Conservation (phyloP, 2,888 invertebrate species). For the Nipponacmea schrenckii region DNA sequence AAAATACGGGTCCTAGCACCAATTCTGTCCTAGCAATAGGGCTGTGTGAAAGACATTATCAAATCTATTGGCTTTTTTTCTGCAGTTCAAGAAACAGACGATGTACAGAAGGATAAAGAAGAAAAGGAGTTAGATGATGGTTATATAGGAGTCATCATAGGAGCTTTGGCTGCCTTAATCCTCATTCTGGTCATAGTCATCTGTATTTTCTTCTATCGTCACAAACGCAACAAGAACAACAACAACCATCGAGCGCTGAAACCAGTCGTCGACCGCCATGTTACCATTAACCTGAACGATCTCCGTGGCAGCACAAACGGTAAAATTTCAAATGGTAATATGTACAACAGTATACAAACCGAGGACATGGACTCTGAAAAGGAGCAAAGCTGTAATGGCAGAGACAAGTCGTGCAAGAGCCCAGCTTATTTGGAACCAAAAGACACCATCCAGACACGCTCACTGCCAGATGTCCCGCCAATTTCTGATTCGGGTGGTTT, state of each 20-base stretch:
- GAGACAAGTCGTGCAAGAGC: constrained; percentile 46
- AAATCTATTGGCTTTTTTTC: neutral
- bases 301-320: constrained; percentile 53
- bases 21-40: no score
- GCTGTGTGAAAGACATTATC: no score
- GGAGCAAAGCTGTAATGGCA: constrained; percentile 41
- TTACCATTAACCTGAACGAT: constrained; percentile 78
- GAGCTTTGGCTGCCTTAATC: constrained; percentile 75
- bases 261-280: constrained; percentile 62
- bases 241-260: constrained; percentile 56
- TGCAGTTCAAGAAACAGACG: constrained; percentile 14
- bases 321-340: constrained; percentile 65
- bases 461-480: constrained; percentile 62
- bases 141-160: constrained; percentile 59
- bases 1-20: no score
- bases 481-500: constrained; percentile 42
- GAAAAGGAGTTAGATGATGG: constrained; percentile 47
- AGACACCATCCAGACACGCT: constrained; percentile 60
- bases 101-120: constrained; percentile 32
- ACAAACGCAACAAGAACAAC: constrained; percentile 56
- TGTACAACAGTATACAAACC: constrained; percentile 67
- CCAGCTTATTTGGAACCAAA: constrained; percentile 51
- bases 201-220: constrained; percentile 74
- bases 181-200: constrained; percentile 77
- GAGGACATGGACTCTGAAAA: constrained; percentile 66